phyloP scores from a whole-genome alignment of 2,113 vertebrate genomes.

The Oryctolagus cuniculus region mOryCun1.1 NC_091438.1:35991501-35992000 shows the following conservation, averaged over 20 bases:
- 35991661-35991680: background rate
- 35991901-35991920: too few relatives aligned
- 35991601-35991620: background rate
- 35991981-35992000: too few relatives aligned
- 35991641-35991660: rapidly evolving
- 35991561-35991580: background rate
- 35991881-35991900: too few relatives aligned
- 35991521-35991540: background rate
- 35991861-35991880: too few relatives aligned
- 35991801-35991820: too few relatives aligned
- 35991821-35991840: too few relatives aligned
- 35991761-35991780: too few relatives aligned
- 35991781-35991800: too few relatives aligned
- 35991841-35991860: too few relatives aligned
- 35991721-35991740: background rate
- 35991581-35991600: background rate
- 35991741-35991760: background rate
- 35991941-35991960: too few relatives aligned
- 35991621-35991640: background rate
- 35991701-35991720: background rate
- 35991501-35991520: background rate
- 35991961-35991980: too few relatives aligned
- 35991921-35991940: too few relatives aligned
- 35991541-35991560: background rate
- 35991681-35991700: background rate